Evolutionary conservation across 1,140 invertebrate species (phyloP).

Genomic region (Pachyrhynchus sulphureomaculatus): DNA sequence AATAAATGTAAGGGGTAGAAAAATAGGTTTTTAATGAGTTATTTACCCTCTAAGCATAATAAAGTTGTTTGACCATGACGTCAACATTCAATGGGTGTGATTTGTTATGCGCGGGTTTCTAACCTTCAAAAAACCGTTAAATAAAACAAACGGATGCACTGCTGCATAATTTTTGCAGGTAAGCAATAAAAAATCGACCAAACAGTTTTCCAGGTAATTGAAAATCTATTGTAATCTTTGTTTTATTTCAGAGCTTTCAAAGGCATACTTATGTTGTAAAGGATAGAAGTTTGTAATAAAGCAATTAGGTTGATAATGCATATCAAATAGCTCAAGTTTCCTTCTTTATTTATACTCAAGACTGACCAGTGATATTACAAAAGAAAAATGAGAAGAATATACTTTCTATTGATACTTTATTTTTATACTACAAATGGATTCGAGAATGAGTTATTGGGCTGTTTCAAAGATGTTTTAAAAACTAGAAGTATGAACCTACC

Average conservation of each 20-base stretch:
- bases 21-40: too few species aligned
- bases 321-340: neutral
- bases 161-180: conserved; percentile 7
- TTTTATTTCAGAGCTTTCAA: neutral
- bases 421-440: conserved; percentile 8
- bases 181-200: conserved; percentile 8
- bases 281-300: neutral
- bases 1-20: too few species aligned
- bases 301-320: neutral
- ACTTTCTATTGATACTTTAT: conserved; percentile 14
- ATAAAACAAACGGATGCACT: conserved; percentile 5
- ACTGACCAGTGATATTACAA: conserved; percentile 7
- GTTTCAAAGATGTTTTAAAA: conserved; percentile 33
- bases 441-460: conserved; percentile 36
- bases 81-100: too few species aligned
- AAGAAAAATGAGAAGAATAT: conserved; percentile 18
- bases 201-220: neutral
- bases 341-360: conserved; percentile 2
- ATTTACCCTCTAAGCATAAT: too few species aligned
- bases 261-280: neutral
- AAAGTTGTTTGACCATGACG: too few species aligned
- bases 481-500: conserved; percentile 21
- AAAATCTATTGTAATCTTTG: neutral
- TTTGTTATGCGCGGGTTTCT: too few species aligned
- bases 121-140: neutral